Percentiles rank a stretch among this genome's conserved stretches.
Evolutionary conservation across 2,888 invertebrate species (phyloP).

Genomic region (Unio pictorum): DNA sequence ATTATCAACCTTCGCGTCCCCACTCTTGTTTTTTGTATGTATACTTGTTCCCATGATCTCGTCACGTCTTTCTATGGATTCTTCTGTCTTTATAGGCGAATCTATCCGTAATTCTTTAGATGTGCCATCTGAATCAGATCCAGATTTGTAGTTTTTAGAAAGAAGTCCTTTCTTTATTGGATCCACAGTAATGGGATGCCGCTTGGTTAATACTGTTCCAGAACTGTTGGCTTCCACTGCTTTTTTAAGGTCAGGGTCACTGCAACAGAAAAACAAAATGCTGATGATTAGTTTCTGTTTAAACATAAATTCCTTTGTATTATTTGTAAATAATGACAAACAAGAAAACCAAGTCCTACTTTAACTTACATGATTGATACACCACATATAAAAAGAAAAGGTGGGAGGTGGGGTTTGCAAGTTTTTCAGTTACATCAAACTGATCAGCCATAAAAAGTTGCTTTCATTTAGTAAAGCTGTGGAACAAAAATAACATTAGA

Average conservation of each 20-base stretch:
- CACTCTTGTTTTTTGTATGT: not conserved
- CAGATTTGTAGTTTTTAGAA: not conserved
- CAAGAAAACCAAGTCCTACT: too few species aligned
- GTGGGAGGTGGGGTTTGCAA: too few species aligned
- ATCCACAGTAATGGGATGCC: conserved; percentile 49
- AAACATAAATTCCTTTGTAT: too few species aligned
- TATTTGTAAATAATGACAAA: too few species aligned
- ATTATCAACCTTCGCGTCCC: conserved; percentile 3
- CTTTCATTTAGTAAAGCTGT: too few species aligned
- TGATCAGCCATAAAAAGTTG: too few species aligned
- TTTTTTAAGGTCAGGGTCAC: conserved; percentile 17
- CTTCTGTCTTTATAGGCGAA: conserved; percentile 17
- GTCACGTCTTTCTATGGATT: conserved; percentile 3
- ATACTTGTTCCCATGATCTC: too few species aligned
- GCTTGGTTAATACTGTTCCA: conserved; percentile 53
- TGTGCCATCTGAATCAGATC: not conserved
- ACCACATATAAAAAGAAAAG: too few species aligned
- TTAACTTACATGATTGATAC: too few species aligned
- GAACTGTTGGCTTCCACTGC: conserved; percentile 53
- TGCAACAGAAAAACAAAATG: not conserved
- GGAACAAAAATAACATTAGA: too few species aligned
- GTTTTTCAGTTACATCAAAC: too few species aligned
- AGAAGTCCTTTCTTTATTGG: conserved; percentile 2
- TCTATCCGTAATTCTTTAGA: conserved; percentile 4
- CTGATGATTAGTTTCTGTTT: too few species aligned